phyloP scores from a whole-genome alignment of 2,113 vertebrate species.

The cattle (Bos taurus) region DNA sequence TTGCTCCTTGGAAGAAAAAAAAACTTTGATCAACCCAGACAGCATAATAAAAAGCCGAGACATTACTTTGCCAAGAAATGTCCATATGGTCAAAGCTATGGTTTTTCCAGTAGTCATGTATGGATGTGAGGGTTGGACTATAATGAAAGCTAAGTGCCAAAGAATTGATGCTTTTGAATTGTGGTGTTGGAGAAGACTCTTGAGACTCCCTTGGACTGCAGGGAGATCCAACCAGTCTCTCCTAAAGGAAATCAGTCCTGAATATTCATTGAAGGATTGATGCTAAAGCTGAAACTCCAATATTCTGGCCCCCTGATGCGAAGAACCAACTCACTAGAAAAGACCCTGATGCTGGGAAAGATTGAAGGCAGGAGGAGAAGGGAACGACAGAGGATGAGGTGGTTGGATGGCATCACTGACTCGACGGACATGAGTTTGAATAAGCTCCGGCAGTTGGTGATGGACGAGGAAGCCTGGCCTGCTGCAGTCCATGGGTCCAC shows the following conservation, averaged over 20 bases:
- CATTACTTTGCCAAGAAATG: neutral
- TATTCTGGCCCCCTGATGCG: neutral
- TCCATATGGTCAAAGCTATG: neutral
- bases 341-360: neutral
- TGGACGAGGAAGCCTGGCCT: neutral
- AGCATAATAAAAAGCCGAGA: neutral
- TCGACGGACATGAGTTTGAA: neutral
- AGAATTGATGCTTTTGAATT: neutral
- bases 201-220: neutral
- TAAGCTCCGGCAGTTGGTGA: neutral
- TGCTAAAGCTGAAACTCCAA: neutral
- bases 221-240: neutral
- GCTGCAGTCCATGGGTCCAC: neutral
- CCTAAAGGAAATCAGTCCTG: neutral
- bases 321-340: neutral
- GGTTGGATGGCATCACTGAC: neutral
- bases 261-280: neutral
- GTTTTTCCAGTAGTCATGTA: neutral
- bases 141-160: neutral
- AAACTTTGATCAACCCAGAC: neutral
- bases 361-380: neutral
- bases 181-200: neutral
- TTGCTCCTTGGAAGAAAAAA: neutral
- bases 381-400: neutral
- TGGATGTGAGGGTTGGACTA: neutral